These are phyloP conservation scores for Polydrusus cervinus DNA, from an alignment of 2,888 invertebrate genomes.

Conservation along the genomic window DNA sequence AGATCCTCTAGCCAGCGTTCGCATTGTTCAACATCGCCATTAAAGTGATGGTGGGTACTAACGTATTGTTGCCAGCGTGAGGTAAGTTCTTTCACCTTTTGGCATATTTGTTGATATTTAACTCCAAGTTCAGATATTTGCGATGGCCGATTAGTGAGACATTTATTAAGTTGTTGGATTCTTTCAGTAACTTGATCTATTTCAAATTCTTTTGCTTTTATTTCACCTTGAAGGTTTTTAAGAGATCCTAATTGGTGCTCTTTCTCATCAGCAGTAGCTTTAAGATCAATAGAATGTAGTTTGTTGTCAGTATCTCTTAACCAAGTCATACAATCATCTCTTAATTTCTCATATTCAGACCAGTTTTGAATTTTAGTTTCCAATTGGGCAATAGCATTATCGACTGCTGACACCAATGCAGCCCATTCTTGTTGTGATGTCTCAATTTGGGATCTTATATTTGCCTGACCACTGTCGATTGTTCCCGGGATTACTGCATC, in stretches of 20 bases:
- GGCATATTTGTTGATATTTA: conserved; percentile 92
- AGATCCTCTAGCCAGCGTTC: conserved; percentile 85
- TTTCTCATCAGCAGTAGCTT: conserved; percentile 87
- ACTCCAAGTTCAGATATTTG: conserved; percentile 93
- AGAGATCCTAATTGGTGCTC: conserved; percentile 87
- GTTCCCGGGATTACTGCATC: conserved; percentile 94
- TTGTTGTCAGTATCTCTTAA: conserved; percentile 90
- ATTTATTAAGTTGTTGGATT: conserved; percentile 88
- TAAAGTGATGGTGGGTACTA: conserved; percentile 89
- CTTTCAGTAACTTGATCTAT: conserved; percentile 94
- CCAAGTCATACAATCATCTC: conserved; percentile 90
- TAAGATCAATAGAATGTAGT: conserved; percentile 90
- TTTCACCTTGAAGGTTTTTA: conserved; percentile 88
- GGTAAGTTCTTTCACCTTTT: conserved; percentile 92
- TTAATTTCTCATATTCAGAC: conserved; percentile 91
- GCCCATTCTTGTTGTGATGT: conserved; percentile 94
- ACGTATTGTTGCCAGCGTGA: conserved; percentile 95
- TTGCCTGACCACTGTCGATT: conserved; percentile 85
- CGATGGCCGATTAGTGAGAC: conserved; percentile 82
- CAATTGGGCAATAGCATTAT: conserved; percentile 84
- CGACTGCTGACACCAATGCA: conserved; percentile 83
- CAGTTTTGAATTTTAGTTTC: conserved; percentile 91
- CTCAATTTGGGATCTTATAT: conserved; percentile 91
- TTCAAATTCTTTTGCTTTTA: conserved; percentile 92
- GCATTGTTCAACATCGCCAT: conserved; percentile 84